Base-by-base conservation (phyloP, 2,797 vertebrate genomes). In the Calcarius lapponicus region DNA sequence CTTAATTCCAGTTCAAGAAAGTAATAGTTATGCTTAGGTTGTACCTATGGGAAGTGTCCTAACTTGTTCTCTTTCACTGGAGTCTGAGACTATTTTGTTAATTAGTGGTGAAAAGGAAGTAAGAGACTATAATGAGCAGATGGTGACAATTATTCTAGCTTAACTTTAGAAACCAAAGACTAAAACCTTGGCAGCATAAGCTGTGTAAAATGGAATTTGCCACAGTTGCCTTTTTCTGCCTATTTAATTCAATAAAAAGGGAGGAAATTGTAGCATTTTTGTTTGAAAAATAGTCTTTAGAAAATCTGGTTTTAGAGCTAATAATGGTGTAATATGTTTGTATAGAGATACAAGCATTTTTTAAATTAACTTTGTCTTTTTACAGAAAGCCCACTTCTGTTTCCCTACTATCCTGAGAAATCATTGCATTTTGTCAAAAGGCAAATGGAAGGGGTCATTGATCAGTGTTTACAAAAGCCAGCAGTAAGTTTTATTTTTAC, bases 401-500 rank as follows among this genome's bases (percentile, higher is more conserved):
- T 99, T 97, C 99, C 99, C 42, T 99, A 99, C 50, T 99, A 98
- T 95, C 99, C 99, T 57, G 98, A 99, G 96, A 99, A 99, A 94
- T 99, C 99, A 32, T 93, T 99, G 95, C 99, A 99, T 97, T 99
- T 99, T 91, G 99, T 99, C 85, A 99, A 99, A 98, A 98, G 98
- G 96, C 98, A 98, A 96, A 99, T 99, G 99, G 99, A 99, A 94
- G 98, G 67, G 5, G 97, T 98, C 74, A 99, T 99, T 93, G 98
- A 99, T 90, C 97, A 97, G 53, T 99, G 99, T 97, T 98, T 99
- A 64, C 98, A 99, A 96, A 99, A 99, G 96, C 99, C 99, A 61
- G 98, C 99, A 9, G 99, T 99, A 97, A 98, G 99, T 98, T 74
- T 61, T 13, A 2, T 45, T 60, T 87, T 43, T 76, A 50, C 60